Conservation (phyloP, 2,888 invertebrate genomes). For the Sepiola atlantica region DNA sequence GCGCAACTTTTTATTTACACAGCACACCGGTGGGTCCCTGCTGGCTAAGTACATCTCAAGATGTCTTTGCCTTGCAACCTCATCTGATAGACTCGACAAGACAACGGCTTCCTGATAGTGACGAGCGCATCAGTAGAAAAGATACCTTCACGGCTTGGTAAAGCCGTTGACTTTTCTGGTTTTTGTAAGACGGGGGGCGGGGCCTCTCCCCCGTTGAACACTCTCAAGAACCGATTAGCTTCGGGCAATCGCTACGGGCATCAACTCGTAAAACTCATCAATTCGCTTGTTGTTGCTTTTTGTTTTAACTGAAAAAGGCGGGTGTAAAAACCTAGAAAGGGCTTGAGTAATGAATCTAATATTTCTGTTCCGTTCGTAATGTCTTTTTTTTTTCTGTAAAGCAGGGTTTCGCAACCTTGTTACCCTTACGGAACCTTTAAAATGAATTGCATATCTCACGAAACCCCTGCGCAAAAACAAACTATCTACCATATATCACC, state of each 20-base stretch:
- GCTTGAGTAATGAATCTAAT: background rate
- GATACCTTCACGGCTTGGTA: background rate
- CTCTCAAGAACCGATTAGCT: background rate
- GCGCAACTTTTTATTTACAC: conserved; percentile 15
- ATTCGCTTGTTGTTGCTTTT: background rate
- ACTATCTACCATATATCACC: too few species aligned
- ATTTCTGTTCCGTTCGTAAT: background rate
- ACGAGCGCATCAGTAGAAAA: background rate
- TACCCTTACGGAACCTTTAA: too few species aligned
- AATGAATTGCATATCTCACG: too few species aligned
- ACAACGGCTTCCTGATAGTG: background rate
- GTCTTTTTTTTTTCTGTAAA: background rate
- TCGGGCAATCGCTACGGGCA: background rate
- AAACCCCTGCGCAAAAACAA: too few species aligned
- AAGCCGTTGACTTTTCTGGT: background rate
- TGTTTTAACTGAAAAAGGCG: background rate
- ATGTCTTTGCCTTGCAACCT: background rate
- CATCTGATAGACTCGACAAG: background rate
- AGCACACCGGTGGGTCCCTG: conserved; percentile 14
- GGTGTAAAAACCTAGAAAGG: background rate
- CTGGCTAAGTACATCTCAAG: conserved; percentile 3
- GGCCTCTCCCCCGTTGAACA: background rate
- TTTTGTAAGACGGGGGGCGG: conserved; percentile 11
- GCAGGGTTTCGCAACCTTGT: too few species aligned
- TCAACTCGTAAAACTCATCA: background rate